Percentiles rank a stretch among this genome's conserved stretches.
Conservation (phyloP, 1,140 invertebrate genomes). For the roundworm (Caenorhabditis elegans) region DNA sequence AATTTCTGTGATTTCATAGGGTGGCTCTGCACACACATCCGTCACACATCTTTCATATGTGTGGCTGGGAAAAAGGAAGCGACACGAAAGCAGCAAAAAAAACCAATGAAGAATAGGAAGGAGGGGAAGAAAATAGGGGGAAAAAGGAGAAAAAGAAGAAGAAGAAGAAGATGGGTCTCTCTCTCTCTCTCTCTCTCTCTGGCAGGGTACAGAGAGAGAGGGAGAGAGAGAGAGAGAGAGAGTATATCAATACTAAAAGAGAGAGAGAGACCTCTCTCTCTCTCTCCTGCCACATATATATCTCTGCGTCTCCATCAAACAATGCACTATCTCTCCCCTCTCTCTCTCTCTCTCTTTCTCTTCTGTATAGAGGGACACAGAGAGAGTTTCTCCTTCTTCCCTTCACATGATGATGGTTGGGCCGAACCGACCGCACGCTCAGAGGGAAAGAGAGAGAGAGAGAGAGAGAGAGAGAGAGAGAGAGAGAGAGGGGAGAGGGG, state of each 20-base stretch:
- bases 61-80: too few relatives aligned
- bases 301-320: neutral
- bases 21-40: too few relatives aligned
- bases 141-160: neutral
- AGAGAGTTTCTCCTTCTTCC: neutral
- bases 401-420: neutral
- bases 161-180: neutral
- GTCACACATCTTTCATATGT: too few relatives aligned
- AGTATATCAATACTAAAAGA: neutral
- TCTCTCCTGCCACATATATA: neutral
- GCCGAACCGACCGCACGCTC: too few relatives aligned
- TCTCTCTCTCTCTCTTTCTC: neutral
- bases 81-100: neutral
- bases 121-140: neutral
- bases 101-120: neutral
- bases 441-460: too few relatives aligned
- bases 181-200: too few relatives aligned
- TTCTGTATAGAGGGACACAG: neutral
- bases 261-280: neutral
- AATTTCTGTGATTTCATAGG: too few relatives aligned
- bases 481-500: too few relatives aligned
- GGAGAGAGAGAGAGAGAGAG: constrained; percentile 6
- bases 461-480: too few relatives aligned
- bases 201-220: neutral
- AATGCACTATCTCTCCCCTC: neutral